A percentile compares a stretch with the other conserved stretches of the same genome.
Evolutionary conservation across 1,140 invertebrate genomes (phyloP).

Genomic region (Drosophila dunni): DNA sequence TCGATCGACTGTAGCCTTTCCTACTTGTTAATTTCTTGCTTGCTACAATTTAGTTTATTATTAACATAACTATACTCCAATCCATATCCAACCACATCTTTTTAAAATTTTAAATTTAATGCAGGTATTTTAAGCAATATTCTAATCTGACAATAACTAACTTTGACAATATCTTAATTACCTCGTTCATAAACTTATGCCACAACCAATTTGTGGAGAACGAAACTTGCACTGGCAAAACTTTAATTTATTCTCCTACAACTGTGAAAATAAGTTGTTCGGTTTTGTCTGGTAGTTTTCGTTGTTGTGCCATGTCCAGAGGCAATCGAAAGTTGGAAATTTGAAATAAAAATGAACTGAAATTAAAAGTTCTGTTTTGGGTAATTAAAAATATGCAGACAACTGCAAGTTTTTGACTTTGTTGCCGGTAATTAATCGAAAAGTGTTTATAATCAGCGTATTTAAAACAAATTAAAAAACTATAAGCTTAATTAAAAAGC

Average conservation of each 20-base stretch:
- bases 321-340: constrained; percentile 21
- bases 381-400: constrained; percentile 28
- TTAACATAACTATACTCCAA: too few species aligned
- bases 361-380: neutral
- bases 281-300: neutral
- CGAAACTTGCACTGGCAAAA: constrained; percentile 14
- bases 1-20: too few species aligned
- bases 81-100: too few species aligned
- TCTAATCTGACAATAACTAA: neutral
- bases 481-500: neutral
- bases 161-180: neutral
- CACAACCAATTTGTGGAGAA: constrained; percentile 3
- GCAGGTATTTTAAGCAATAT: too few species aligned
- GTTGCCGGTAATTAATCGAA: constrained; percentile 13
- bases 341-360: constrained; percentile 4
- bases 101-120: too few species aligned
- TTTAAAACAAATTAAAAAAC: constrained; percentile 33
- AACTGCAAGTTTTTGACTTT: neutral
- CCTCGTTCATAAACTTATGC: neutral
- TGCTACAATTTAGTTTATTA: too few species aligned
- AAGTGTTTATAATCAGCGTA: constrained; percentile 29
- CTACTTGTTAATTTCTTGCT: too few species aligned
- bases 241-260: constrained; percentile 30
- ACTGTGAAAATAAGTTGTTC: constrained; percentile 22
- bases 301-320: neutral